Conservation (phyloP, 2,113 vertebrate species). For the Limnothrissa miodon region DNA sequence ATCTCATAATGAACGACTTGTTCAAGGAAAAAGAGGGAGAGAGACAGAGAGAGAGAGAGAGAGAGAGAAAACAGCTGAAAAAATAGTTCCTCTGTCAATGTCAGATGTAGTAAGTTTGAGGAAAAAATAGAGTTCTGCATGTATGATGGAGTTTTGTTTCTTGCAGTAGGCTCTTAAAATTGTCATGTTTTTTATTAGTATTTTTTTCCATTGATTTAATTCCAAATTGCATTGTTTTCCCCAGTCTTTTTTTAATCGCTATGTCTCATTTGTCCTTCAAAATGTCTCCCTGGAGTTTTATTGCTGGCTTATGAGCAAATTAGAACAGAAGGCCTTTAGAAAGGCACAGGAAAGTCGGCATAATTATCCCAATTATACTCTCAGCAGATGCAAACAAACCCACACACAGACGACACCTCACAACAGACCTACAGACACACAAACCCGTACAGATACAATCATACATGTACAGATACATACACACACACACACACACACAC, state of each 20-base stretch:
- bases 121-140: not conserved
- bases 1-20: not conserved
- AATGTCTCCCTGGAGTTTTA: not conserved
- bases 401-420: not conserved
- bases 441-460: not conserved
- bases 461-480: not conserved
- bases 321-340: not conserved
- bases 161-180: not conserved
- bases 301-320: not conserved
- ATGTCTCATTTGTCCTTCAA: not conserved
- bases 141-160: not conserved
- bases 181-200: not conserved
- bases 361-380: not conserved
- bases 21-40: not conserved
- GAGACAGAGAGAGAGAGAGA: not conserved
- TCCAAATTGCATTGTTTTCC: not conserved
- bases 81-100: not conserved
- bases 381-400: not conserved
- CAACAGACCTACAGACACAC: not conserved
- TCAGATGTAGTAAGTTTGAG: not conserved
- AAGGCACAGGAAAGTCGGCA: not conserved
- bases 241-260: not conserved
- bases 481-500: constrained; percentile 4
- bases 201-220: not conserved
- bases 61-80: not conserved